Conservation (phyloP, 2,888 invertebrate species). For the Busseola fusca region DNA sequence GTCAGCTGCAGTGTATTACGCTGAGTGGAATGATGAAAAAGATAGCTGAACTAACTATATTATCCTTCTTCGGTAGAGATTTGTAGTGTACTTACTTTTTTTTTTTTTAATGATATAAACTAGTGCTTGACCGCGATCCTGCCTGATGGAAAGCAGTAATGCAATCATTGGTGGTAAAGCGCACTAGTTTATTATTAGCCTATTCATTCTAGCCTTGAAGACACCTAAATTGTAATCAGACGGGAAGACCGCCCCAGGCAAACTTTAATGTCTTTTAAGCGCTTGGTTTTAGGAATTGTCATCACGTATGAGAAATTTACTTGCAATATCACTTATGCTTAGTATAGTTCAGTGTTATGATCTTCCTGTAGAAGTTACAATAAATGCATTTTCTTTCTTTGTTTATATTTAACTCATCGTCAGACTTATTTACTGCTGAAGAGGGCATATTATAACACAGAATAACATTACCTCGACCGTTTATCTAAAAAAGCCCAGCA, state of each 20-base stretch:
- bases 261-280: too few species aligned
- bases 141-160: too few species aligned
- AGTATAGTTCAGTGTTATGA: too few species aligned
- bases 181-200: too few species aligned
- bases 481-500: conserved; percentile 41
- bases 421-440: neutral
- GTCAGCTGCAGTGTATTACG: conserved; percentile 11
- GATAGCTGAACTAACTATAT: neutral
- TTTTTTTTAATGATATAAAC: too few species aligned
- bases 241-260: too few species aligned
- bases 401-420: neutral
- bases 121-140: too few species aligned
- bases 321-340: neutral
- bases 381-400: too few species aligned
- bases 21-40: neutral
- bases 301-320: neutral
- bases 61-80: neutral
- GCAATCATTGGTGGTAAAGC: too few species aligned
- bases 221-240: too few species aligned
- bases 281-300: neutral
- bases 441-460: conserved; percentile 2
- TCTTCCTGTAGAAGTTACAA: too few species aligned
- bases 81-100: neutral
- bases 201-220: too few species aligned
- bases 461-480: conserved; percentile 14